These are phyloP conservation scores for Stenchaetothrips biformis DNA, from an alignment of 2,888 invertebrate species.

Conservation along the genomic window DNA sequence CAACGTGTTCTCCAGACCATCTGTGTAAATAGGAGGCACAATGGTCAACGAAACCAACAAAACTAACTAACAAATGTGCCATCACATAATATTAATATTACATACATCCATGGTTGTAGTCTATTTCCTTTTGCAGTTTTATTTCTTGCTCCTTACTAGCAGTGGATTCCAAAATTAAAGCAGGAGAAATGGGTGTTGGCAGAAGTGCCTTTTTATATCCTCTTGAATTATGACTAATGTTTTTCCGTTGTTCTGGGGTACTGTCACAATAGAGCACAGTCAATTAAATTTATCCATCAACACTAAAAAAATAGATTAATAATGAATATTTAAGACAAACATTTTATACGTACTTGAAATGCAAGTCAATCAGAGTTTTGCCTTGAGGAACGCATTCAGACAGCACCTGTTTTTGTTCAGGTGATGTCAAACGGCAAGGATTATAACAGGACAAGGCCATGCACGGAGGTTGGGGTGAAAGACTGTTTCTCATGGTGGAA, in stretches of 20 bases:
- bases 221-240: not conserved
- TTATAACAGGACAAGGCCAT: too few species aligned
- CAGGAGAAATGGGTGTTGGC: not conserved
- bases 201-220: not conserved
- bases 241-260: not conserved
- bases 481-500: too few species aligned
- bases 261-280: not conserved
- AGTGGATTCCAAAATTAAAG: not conserved
- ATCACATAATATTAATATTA: not conserved
- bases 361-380: not conserved
- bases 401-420: too few species aligned
- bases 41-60: not conserved
- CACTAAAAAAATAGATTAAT: not conserved
- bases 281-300: not conserved
- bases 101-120: constrained; percentile 28
- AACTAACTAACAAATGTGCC: not conserved
- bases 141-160: not conserved
- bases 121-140: constrained; percentile 31
- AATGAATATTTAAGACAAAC: not conserved
- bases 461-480: too few species aligned
- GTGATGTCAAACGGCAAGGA: too few species aligned
- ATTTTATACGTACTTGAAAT: not conserved
- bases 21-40: not conserved
- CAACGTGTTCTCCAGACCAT: not conserved
- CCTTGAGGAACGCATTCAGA: not conserved